A percentile compares a stretch with the other conserved stretches of the same genome.
Conservation (phyloP, 1,140 invertebrate genomes). For the Drosophila nigromelanica region DNA sequence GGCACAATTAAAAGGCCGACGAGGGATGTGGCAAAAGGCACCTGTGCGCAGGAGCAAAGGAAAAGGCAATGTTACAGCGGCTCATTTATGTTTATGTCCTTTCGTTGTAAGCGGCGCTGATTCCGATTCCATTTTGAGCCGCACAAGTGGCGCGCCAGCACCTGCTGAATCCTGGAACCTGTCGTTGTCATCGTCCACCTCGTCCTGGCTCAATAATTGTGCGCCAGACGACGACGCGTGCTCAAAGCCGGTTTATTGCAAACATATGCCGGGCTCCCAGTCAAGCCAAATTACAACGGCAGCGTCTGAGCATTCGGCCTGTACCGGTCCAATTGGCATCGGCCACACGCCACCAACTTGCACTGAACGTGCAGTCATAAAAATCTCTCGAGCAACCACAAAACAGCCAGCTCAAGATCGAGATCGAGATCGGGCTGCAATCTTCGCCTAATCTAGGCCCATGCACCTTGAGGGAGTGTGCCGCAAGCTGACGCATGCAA, state of each 20-base stretch:
- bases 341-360: constrained; percentile 72
- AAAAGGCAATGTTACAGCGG: constrained; percentile 70
- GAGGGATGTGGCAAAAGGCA: constrained; percentile 59
- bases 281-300: constrained; percentile 68
- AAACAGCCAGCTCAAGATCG: constrained; percentile 28
- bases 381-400: constrained; percentile 74
- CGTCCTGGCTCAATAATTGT: constrained; percentile 72
- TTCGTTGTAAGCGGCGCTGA: constrained; percentile 80
- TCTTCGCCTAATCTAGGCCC: constrained; percentile 73
- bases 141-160: constrained; percentile 61
- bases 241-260: constrained; percentile 73
- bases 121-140: constrained; percentile 66
- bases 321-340: constrained; percentile 67
- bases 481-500: constrained; percentile 71
- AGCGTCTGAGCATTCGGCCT: not conserved
- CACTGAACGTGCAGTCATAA: constrained; percentile 56
- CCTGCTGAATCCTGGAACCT: constrained; percentile 80
- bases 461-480: constrained; percentile 65
- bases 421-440: constrained; percentile 40
- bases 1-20: constrained; percentile 69
- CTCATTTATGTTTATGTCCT: constrained; percentile 83
- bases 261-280: constrained; percentile 69
- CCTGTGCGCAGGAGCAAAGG: constrained; percentile 46
- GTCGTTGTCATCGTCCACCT: constrained; percentile 49
- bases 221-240: constrained; percentile 73